Evolutionary conservation across 2,113 vertebrate genomes (phyloP), one percentile per base, ranked within the genome.

Genomic region (Myotis yumanensis): DNA sequence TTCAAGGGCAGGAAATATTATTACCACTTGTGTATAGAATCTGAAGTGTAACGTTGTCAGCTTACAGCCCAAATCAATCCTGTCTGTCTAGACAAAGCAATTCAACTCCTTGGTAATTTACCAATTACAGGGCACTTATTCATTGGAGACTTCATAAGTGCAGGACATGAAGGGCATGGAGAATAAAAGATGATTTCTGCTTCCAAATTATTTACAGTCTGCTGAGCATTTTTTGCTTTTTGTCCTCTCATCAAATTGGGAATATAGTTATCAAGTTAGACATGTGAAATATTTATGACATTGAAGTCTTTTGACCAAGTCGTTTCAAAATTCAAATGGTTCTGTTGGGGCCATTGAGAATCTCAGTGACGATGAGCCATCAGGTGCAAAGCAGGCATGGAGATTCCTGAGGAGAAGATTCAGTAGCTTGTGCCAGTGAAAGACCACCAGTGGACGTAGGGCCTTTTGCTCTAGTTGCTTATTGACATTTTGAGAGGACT

Each of bases 61-160:
- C 32, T 64, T 59, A 54, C 3, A 43, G 76, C 48, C 81, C 66
- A 94, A 89, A 95, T 96, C 91, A 91, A 89, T 93, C 93, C 69
- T 82, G 81, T 95, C 37, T 88, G 89, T 86, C 82, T 95, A 94
- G 96, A 95, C 91, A 96, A 94, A 91, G 83, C 86, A 81, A 93
- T 91, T 86, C 92, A 91, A 93, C 91, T 94, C 80, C 86, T 92
- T 79, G 81, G 73, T 95, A 95, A 89, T 62, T 94, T 94, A 72
- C 59, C 86, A 92, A 81, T 94, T 94, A 86, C 20, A n/a, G 25
- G 82, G 77, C 25, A 72, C 40, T 91, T 90, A 89, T 82, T 96
- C 94, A 91, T n/a, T 32, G 79, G 62, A 82, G 54, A 96, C 79
- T 94, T 88, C n/a, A 14, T 77, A 94, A 93, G 69, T 30, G 7